Conservation (phyloP, 37 sponge, comb jelly and placozoan species). For the Haliclona indistincta region DNA sequence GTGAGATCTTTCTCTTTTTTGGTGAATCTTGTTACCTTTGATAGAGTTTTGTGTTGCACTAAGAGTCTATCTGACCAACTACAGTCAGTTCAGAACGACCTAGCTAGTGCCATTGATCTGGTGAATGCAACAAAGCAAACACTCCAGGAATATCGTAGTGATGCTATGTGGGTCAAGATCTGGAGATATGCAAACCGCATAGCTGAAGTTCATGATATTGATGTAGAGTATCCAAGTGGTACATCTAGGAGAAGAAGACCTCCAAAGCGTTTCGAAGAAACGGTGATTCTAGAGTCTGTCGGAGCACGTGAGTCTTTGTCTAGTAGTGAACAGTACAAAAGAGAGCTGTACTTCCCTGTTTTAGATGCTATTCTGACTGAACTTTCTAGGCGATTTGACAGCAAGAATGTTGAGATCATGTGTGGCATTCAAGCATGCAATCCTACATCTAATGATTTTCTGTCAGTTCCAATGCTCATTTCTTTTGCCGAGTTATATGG, state of each 20-base stretch:
- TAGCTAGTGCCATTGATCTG: too few species aligned
- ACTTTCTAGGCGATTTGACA: slow-evolving; percentile 1
- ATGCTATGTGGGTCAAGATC: slow-evolving; percentile 10
- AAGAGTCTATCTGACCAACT: slow-evolving; percentile 45
- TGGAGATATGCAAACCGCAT: slow-evolving; percentile 5
- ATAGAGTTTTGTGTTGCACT: slow-evolving; percentile 19
- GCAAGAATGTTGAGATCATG: slow-evolving; percentile 9
- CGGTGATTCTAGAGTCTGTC: background rate
- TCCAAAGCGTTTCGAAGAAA: slow-evolving; percentile 12
- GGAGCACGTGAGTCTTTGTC: background rate
- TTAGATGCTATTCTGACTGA: slow-evolving; percentile 16
- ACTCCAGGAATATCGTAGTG: background rate
- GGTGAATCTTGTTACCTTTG: slow-evolving; percentile 23
- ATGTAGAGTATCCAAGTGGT: background rate
- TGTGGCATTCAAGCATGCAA: background rate
- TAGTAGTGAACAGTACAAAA: slow-evolving; percentile 8
- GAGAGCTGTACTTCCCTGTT: slow-evolving; percentile 6
- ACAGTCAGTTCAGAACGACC: too few species aligned
- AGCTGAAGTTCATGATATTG: slow-evolving; percentile 19
- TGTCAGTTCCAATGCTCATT: background rate
- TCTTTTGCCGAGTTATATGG: slow-evolving; percentile 4
- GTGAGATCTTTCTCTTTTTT: slow-evolving; percentile 26
- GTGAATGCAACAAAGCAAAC: slow-evolving; percentile 1
- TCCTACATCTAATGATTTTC: slow-evolving; percentile 13
- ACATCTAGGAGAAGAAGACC: slow-evolving; percentile 28